Percentiles rank a stretch among this genome's conserved stretches.
phyloP scores from a whole-genome alignment of 2,113 vertebrate genomes.

The Gulo gulo region DNA sequence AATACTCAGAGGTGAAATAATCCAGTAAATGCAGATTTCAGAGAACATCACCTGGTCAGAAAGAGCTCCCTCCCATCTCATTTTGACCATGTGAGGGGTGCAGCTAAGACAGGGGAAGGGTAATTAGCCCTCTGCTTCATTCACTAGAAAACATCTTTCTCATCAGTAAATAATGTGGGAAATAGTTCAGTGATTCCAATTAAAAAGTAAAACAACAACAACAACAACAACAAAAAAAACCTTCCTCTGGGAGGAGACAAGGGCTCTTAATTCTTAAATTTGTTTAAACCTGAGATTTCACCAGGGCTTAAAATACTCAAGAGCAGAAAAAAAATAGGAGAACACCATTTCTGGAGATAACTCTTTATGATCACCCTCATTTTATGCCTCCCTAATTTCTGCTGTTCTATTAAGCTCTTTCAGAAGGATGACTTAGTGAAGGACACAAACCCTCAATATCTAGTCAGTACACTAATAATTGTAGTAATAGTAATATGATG shows the following conservation, averaged over 20 bases:
- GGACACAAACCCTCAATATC: neutral
- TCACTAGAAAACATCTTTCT: neutral
- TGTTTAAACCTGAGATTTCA: neutral
- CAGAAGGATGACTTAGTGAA: neutral
- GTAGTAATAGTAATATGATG: neutral
- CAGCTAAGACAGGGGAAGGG: rapidly evolving
- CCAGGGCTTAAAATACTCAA: neutral
- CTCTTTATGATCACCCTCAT: neutral
- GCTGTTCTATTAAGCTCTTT: neutral
- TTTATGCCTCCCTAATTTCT: neutral
- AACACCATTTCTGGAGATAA: neutral
- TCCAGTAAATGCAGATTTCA: neutral
- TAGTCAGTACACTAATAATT: neutral
- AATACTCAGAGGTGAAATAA: neutral
- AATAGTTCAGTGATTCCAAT: neutral
- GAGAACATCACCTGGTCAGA: neutral
- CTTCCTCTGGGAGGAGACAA: neutral
- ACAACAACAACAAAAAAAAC: no score
- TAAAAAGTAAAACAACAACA: no score
- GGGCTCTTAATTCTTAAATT: neutral
- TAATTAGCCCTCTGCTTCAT: neutral
- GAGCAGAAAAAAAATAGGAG: neutral
- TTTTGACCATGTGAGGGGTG: rapidly evolving
- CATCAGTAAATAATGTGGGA: neutral
- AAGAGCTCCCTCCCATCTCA: neutral